These are phyloP conservation scores for Zaprionus lachaisei DNA, from an alignment of 1,140 invertebrate species.

Conservation along the genomic window DNA sequence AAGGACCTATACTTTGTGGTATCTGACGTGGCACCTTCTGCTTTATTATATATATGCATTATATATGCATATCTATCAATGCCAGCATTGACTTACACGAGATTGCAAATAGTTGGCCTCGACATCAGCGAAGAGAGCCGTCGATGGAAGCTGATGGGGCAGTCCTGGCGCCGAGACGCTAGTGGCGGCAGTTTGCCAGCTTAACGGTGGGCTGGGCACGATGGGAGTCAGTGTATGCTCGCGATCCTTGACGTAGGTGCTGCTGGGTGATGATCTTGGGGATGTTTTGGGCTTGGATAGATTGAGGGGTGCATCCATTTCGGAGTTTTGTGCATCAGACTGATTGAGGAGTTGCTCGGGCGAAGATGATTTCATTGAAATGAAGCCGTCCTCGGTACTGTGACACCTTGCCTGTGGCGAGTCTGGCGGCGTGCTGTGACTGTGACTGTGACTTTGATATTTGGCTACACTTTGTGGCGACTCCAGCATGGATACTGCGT, in stretches of 20 bases:
- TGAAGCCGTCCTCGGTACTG: slow-evolving; percentile 12
- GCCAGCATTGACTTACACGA: slow-evolving; percentile 44
- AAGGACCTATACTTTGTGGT: too few relatives aligned
- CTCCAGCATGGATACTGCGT: slow-evolving; percentile 34
- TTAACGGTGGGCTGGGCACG: slow-evolving; percentile 76
- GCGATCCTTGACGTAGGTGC: slow-evolving; percentile 30
- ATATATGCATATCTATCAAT: too few relatives aligned
- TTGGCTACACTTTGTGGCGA: slow-evolving; percentile 30
- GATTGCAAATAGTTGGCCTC: slow-evolving; percentile 56
- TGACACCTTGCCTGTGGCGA: slow-evolving; percentile 67
- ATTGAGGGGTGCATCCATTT: slow-evolving; percentile 92
- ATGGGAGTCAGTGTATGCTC: slow-evolving; percentile 51
- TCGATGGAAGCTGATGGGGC: slow-evolving; percentile 25
- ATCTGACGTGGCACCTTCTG: too few relatives aligned
- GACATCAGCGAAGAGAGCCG: slow-evolving; percentile 50
- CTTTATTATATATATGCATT: background rate
- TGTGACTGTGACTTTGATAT: slow-evolving; percentile 53
- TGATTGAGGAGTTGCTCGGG: slow-evolving; percentile 34
- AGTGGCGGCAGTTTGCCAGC: slow-evolving; percentile 66
- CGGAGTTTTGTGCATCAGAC: slow-evolving; percentile 66
- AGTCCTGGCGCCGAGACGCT: background rate
- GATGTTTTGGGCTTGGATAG: slow-evolving; percentile 93
- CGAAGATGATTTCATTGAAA: slow-evolving; percentile 44
- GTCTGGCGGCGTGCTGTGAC: slow-evolving; percentile 81
- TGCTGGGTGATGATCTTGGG: slow-evolving; percentile 68